These are phyloP conservation scores for Drosophila suboccidentalis DNA, from an alignment of 2,888 invertebrate species.

Conservation along the genomic window DNA sequence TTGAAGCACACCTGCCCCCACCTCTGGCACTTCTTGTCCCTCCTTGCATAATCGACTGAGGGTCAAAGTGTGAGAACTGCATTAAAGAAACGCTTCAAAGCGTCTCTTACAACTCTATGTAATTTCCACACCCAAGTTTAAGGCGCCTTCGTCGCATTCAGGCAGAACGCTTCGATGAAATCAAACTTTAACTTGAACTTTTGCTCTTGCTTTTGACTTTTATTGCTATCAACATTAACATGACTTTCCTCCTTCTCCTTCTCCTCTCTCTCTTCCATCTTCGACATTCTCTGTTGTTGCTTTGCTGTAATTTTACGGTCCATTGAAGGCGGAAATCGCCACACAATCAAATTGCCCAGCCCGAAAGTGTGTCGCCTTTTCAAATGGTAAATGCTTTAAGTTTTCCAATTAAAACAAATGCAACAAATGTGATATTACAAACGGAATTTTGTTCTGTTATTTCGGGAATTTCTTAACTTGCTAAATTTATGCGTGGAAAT, in stretches of 20 bases:
- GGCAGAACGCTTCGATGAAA: conserved; percentile 54
- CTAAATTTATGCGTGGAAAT: conserved; percentile 48
- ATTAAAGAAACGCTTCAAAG: conserved; percentile 40
- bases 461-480: conserved; percentile 50
- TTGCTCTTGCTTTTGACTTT: conserved; percentile 32
- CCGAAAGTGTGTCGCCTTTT: conserved; percentile 48
- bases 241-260: conserved; percentile 23
- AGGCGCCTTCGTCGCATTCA: conserved; percentile 26
- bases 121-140: conserved; percentile 30
- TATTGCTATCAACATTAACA: conserved; percentile 67
- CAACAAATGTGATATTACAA: conserved; percentile 47
- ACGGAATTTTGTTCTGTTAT: conserved; percentile 47
- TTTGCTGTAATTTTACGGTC: conserved; percentile 69
- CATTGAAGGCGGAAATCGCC: conserved; percentile 71
- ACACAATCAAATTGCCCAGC: conserved; percentile 64
- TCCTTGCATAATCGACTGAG: no score
- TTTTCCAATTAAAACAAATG: conserved; percentile 60
- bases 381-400: conserved; percentile 50
- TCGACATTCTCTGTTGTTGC: conserved; percentile 2
- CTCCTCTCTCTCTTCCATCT: background rate
- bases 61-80: conserved; percentile 50
- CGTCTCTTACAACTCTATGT: conserved; percentile 42
- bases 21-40: background rate
- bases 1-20: conserved; percentile 18
- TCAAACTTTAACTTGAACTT: conserved; percentile 43